These are phyloP conservation scores for Tragelaphus imberbis DNA, from an alignment of 2,113 vertebrate genomes.

Conservation along the genomic window DNA sequence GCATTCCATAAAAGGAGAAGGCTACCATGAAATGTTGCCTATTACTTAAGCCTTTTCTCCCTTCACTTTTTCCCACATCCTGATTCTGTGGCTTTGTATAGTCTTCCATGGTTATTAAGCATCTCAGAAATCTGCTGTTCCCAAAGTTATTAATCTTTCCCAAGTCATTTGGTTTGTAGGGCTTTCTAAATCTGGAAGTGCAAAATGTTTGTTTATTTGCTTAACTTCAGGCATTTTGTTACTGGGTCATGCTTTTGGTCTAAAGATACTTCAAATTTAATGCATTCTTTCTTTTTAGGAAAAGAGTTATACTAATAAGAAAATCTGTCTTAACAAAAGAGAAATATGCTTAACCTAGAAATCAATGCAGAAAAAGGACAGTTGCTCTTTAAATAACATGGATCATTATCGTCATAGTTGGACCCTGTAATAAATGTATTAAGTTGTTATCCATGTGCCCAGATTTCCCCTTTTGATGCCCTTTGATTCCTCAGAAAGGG, in stretches of 20 bases:
- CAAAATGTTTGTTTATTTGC: constrained; percentile 46
- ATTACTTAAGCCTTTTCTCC: neutral
- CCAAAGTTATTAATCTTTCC: constrained; percentile 33
- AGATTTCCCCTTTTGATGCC: accelerated
- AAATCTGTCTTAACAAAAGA: neutral
- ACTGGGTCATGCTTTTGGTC: neutral
- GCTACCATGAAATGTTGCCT: neutral
- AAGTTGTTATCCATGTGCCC: neutral
- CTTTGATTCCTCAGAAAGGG: neutral
- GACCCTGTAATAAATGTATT: neutral
- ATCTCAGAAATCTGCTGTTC: constrained; percentile 19
- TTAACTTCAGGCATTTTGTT: constrained; percentile 31
- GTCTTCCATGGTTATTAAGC: neutral
- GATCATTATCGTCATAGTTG: neutral
- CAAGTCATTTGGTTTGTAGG: neutral
- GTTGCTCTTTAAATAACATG: neutral
- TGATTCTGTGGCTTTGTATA: constrained; percentile 8
- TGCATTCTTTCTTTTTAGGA: constrained; percentile 33
- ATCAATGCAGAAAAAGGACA: neutral
- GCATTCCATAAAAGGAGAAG: neutral
- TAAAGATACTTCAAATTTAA: neutral
- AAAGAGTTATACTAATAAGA: constrained; percentile 15
- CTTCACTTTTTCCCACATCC: neutral
- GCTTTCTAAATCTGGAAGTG: constrained; percentile 44
- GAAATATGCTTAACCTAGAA: neutral